phyloP scores from a whole-genome alignment of 2,888 invertebrate species.

The Helleia helle region DNA sequence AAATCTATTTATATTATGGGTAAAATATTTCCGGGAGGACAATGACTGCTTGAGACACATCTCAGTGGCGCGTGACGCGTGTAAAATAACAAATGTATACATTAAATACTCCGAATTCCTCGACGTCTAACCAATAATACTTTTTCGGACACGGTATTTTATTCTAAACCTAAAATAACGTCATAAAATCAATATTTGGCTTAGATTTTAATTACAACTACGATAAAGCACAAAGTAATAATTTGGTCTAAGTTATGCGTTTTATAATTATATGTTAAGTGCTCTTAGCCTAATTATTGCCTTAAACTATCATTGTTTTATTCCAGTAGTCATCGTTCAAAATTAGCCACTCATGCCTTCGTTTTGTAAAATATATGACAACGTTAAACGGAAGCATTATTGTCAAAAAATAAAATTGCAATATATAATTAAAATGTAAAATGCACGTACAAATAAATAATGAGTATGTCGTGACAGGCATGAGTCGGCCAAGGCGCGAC shows the following conservation, averaged over 20 bases:
- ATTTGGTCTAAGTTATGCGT: conserved; percentile 72
- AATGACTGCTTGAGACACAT: conserved; percentile 36
- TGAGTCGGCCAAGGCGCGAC: conserved; percentile 15
- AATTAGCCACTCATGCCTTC: conserved; percentile 24
- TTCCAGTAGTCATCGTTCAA: conserved; percentile 45
- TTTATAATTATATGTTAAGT: conserved; percentile 63
- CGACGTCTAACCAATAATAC: conserved; percentile 58
- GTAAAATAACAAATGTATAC: conserved; percentile 26
- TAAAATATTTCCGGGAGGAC: conserved; percentile 44
- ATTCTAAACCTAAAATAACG: conserved; percentile 53
- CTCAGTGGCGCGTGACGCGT: conserved; percentile 11
- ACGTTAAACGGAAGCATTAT: background rate
- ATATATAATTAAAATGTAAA: background rate
- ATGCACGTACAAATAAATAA: conserved; percentile 8
- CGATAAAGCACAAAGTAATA: conserved; percentile 69
- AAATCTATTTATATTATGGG: conserved; percentile 63
- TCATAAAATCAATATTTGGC: conserved; percentile 73
- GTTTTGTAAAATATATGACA: background rate
- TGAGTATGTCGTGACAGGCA: conserved; percentile 14
- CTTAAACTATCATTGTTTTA: conserved; percentile 57
- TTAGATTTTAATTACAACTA: conserved; percentile 71
- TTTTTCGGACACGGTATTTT: conserved; percentile 57
- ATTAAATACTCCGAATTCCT: conserved; percentile 62
- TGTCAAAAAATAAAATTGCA: background rate
- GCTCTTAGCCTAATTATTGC: conserved; percentile 67